Evolutionary conservation across 2,113 vertebrate species (phyloP), one percentile per base, ranked within the genome.

Genomic region (Collichthys lucidus): DNA sequence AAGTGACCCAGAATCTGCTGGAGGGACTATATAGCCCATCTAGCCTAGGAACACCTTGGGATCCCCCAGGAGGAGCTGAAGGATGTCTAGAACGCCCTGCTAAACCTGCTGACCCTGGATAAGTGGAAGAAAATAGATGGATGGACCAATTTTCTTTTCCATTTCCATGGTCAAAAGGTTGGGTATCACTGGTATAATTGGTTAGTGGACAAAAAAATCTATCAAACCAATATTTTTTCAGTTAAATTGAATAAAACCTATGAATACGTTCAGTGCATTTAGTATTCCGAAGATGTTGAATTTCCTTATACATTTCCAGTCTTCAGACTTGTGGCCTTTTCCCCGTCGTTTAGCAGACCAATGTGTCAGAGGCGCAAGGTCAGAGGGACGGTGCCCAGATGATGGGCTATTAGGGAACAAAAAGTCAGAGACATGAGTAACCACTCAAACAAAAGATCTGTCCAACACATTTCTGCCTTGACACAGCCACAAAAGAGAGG

Each of bases 401-500:
- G 79, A 92, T 74, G 87, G 87, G 82, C 86, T 82, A 88, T 89
- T 92, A 89, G 86, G 72, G 76, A 82, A 82, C 79, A 87, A 87
- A 91, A 70, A 83, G 68, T 24, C 78, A 57, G 55, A 47, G 78
- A 78, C 77, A 79, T 35, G 83, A 86, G 61, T 49, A 89, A 82
- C 82, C 31, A 15, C 82, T 74, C 67, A 44, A 69, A 89, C 79
- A 86, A 86, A 89, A 84, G 89, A 57, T 85, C 76, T 50, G 64
- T 63, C 80, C 85, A 4, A 74, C 85, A 83, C 79, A 76, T 82
- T 71, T 80, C 78, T 46, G 42, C 16, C 72, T 47, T 59, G 60
- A 85, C 68, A 42, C 66, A 3, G 46, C n/a, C 65, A 87, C 86
- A 83, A 81, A 86, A 74, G 88, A 83, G 24, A 19, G 47, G 4